Base-by-base conservation (phyloP, 2,888 invertebrate genomes). In the Darwinula stevensoni region DNA sequence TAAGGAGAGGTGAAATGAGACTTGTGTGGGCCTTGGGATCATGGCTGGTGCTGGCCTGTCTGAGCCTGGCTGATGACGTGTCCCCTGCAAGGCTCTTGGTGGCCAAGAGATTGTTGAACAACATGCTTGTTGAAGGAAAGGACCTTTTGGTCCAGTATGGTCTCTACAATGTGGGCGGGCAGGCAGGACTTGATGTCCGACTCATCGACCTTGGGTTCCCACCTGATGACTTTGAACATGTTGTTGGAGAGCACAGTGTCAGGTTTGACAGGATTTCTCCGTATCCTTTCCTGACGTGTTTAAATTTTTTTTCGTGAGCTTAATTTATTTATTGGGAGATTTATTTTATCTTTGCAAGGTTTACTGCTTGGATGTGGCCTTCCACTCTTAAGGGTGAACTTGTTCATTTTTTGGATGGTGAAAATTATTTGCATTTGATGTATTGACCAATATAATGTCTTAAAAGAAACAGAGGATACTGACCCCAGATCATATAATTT, bases 121-220 rank as follows among this genome's bases (percentile, higher is more conserved):
- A 76, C 55, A 91, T 84, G 49, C 58, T 94, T 38, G 91, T 97
- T 2, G 88, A 94, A 58, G 73, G 73, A 46, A 78, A 82, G 67
- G 94, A 97, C 51, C 67, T 94, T 43, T 65, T 91, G 38, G 69
- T 94, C 27, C 80, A 88, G 45, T 94, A 94, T 51, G 76, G 74
- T 11, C 58, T 94, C 35, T 84, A 67, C 57, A 94, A 94, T 51
- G 72, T 88, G 37, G 94, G 94, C 31, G 73, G 65, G 37, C 71
- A 73, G 37, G 73, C 86, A 34, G 91, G 91, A 16, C 65, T 76
- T 22, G 68, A 75, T 48, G 80, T 94, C 3, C 67, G 72, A 44
- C 61, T 88, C 29, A 68, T 67, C 11, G 97, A 97, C 50, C 66
- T 67, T 36, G 78, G 82, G 31, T 94, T 94, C 59, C 78, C 82